Conservation (phyloP, 2,797 vertebrate species). For the Syncerus caffer region DNA sequence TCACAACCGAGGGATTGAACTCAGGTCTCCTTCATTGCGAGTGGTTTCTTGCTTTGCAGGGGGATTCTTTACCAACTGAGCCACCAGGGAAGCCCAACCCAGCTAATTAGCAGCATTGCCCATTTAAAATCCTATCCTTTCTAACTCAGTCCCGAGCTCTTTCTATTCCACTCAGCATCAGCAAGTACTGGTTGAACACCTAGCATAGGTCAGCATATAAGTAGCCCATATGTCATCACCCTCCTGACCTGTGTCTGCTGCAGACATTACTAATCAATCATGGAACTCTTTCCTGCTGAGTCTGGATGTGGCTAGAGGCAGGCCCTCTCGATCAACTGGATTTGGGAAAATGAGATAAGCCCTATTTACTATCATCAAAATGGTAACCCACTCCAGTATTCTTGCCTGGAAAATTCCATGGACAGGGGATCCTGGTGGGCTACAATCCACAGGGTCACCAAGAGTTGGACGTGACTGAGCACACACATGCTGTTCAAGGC, state of each 20-base stretch:
- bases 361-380: neutral
- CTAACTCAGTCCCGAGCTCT: neutral
- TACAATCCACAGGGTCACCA: neutral
- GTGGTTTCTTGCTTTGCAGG: neutral
- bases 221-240: accelerated
- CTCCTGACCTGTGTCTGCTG: neutral
- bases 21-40: too few species aligned
- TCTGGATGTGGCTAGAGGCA: neutral
- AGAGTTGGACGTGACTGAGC: neutral
- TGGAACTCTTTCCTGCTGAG: neutral
- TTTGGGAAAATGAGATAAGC: neutral
- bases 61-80: neutral
- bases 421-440: neutral
- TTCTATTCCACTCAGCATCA: neutral
- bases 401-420: neutral
- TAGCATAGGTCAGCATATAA: neutral
- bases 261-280: constrained; percentile 46
- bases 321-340: neutral
- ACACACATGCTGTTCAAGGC: neutral
- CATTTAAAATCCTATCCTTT: neutral
- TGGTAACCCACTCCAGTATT: neutral
- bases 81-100: neutral
- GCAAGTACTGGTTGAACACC: neutral
- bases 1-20: neutral
- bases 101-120: neutral